Conservation (phyloP, 2,888 invertebrate genomes). For the Lymantria monacha region DNA sequence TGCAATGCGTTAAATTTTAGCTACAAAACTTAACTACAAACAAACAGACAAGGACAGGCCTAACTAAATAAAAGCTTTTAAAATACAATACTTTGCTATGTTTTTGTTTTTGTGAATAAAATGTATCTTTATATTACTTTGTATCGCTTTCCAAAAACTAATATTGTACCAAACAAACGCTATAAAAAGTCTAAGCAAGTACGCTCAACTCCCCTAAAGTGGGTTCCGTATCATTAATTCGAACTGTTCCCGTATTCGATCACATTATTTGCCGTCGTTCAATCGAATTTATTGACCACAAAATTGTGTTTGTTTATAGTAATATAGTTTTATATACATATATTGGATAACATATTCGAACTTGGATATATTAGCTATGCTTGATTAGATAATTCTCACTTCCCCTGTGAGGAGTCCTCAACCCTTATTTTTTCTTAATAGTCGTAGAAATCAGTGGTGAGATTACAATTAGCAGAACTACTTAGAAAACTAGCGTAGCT, state of each 20-base stretch:
- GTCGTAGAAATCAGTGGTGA: too few species aligned
- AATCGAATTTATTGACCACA: constrained; percentile 5
- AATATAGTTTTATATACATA: not conserved
- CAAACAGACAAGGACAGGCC: not conserved
- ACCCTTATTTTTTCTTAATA: too few species aligned
- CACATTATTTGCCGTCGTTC: constrained; percentile 2
- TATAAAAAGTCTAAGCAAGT: not conserved
- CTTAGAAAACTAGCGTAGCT: too few species aligned
- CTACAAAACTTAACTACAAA: too few species aligned
- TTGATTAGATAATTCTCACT: not conserved
- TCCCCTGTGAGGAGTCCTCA: too few species aligned
- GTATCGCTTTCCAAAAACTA: not conserved
- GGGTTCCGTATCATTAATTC: constrained; percentile 9
- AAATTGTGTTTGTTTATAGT: constrained; percentile 1
- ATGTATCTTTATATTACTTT: too few species aligned
- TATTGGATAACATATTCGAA: not conserved
- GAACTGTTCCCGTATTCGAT: constrained; percentile 1
- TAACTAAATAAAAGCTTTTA: too few species aligned
- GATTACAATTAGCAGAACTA: too few species aligned
- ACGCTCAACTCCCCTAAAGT: not conserved
- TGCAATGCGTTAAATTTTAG: too few species aligned
- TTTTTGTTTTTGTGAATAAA: too few species aligned
- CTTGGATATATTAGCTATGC: not conserved
- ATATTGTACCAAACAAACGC: not conserved
- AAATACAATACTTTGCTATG: not conserved